Evolutionary conservation across 2,113 vertebrate genomes (phyloP).

Genomic region (Emydura subglobosa): DNA sequence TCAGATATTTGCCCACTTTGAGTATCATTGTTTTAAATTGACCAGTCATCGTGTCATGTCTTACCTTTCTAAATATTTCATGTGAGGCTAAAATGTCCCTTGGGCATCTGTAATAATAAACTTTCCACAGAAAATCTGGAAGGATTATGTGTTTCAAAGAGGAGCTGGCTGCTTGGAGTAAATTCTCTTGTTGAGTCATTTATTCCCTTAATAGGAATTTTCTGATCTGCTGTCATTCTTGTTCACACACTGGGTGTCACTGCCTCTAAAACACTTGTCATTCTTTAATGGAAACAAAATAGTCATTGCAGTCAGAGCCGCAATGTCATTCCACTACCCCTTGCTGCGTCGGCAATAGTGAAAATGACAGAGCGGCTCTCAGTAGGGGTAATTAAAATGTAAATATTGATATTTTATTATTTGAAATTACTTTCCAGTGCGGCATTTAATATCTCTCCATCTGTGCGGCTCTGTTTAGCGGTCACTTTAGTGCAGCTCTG

Average conservation of each 20-base stretch:
- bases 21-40: slow-evolving; percentile 75
- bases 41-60: slow-evolving; percentile 54
- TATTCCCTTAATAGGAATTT: slow-evolving; percentile 89
- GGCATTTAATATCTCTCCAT: slow-evolving; percentile 99
- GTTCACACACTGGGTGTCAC: slow-evolving; percentile 84
- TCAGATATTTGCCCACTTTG: slow-evolving; percentile 9
- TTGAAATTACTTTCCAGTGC: slow-evolving; percentile 98
- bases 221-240: slow-evolving; percentile 86
- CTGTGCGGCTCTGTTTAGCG: slow-evolving; percentile 92
- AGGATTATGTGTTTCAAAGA: slow-evolving; percentile 75
- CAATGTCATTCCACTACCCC: slow-evolving; percentile 88
- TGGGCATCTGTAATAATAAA: slow-evolving; percentile 74
- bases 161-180: slow-evolving; percentile 69
- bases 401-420: slow-evolving; percentile 99
- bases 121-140: slow-evolving; percentile 77
- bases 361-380: slow-evolving; percentile 89
- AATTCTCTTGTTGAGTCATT: slow-evolving; percentile 82
- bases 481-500: slow-evolving; percentile 91
- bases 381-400: slow-evolving; percentile 99
- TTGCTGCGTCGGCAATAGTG: slow-evolving; percentile 88
- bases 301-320: slow-evolving; percentile 84
- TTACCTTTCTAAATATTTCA: slow-evolving; percentile 71
- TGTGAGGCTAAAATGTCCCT: slow-evolving; percentile 65
- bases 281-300: slow-evolving; percentile 92
- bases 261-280: slow-evolving; percentile 87